These are phyloP conservation scores for Urocitellus parryii DNA, from an alignment of 2,113 vertebrate genomes.

Conservation along the genomic window DNA sequence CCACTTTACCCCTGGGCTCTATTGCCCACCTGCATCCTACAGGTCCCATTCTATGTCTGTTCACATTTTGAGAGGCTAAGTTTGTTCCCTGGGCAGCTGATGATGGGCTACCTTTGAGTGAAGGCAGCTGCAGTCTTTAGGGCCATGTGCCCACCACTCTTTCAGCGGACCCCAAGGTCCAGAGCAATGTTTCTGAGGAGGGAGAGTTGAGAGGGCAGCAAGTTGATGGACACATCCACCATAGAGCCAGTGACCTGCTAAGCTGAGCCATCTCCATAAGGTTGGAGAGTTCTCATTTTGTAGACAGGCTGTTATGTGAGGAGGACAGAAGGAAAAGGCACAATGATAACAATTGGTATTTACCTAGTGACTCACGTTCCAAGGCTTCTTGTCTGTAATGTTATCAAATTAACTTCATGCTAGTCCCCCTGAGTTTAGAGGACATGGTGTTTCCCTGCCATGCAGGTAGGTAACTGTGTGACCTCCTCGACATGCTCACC, in stretches of 20 bases:
- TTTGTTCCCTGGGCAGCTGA: neutral
- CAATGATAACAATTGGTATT: neutral
- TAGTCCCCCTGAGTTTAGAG: neutral
- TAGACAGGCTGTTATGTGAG: neutral
- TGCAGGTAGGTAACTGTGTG: neutral
- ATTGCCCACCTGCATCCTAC: neutral
- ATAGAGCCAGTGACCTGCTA: neutral
- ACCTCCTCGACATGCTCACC: neutral
- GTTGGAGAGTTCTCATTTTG: neutral
- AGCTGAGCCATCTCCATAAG: neutral
- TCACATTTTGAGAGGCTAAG: neutral
- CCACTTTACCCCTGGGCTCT: neutral
- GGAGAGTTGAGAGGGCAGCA: neutral
- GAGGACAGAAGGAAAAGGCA: neutral
- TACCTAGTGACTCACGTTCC: neutral
- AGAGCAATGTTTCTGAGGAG: neutral
- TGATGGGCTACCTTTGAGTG: neutral
- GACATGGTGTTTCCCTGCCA: neutral
- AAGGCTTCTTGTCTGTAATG: neutral
- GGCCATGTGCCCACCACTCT: accelerated
- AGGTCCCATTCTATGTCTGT: neutral
- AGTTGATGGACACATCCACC: neutral
- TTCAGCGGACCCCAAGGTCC: neutral
- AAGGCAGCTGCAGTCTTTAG: neutral
- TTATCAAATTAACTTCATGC: neutral